Evolutionary conservation across 92 coral and sea anemone genomes (phyloP).

Genomic region (Bergia sp.): DNA sequence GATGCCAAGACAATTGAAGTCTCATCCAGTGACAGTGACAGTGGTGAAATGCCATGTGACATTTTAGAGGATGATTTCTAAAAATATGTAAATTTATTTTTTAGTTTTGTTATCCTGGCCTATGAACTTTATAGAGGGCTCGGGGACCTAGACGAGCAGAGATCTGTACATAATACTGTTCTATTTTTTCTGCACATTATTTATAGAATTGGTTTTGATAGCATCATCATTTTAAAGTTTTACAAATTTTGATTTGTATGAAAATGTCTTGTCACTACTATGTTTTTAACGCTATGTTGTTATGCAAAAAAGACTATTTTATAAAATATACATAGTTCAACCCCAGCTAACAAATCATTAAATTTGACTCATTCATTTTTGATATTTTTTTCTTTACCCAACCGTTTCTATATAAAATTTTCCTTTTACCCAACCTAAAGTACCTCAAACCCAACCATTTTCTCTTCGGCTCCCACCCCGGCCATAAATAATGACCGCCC

Average conservation of each 20-base stretch:
- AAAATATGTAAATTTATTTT: background rate
- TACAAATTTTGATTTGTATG: background rate
- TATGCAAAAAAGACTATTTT: background rate
- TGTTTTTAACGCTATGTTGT: background rate
- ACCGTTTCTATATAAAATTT: background rate
- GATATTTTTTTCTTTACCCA: background rate
- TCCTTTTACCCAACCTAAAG: slow-evolving; percentile 8
- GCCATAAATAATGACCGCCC: slow-evolving; percentile 3
- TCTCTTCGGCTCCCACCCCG: slow-evolving; percentile 10
- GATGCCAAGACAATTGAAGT: background rate
- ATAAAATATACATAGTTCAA: background rate
- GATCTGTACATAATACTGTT: background rate
- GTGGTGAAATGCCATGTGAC: background rate
- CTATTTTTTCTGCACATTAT: background rate
- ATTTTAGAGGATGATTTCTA: background rate
- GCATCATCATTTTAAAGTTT: background rate
- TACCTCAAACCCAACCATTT: background rate
- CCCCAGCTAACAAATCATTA: too few species aligned
- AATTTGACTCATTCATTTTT: background rate
- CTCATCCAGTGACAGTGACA: background rate
- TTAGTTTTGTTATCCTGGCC: background rate
- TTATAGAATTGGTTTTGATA: background rate
- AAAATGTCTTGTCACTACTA: background rate
- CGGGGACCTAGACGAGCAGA: background rate
- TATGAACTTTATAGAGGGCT: too few species aligned